A percentile compares a stretch with the other conserved stretches of the same genome.
Evolutionary conservation across 2,888 invertebrate genomes (phyloP).

Genomic region (Caenorhabditis uteleia): DNA sequence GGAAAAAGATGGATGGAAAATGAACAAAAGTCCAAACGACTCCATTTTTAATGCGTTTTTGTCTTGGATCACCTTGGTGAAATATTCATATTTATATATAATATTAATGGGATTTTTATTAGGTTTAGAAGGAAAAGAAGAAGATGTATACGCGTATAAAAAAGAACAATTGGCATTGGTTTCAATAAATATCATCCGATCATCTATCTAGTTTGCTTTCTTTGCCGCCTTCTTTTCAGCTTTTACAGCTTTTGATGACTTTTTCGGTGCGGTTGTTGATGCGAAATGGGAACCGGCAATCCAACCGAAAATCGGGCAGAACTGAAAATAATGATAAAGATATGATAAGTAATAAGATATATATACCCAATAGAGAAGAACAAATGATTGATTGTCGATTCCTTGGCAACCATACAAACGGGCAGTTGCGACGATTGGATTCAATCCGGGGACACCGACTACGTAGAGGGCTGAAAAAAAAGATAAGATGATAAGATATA

Average conservation of each 20-base stretch:
- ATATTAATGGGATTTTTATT: neutral
- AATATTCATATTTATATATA: too few species aligned
- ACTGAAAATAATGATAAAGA: conserved; percentile 9
- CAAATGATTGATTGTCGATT: conserved; percentile 59
- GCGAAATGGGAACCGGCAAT: conserved; percentile 20
- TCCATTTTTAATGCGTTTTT: too few species aligned
- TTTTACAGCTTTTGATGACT: conserved; percentile 10
- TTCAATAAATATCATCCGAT: too few species aligned
- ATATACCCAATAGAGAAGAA: conserved; percentile 60
- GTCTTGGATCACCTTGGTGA: too few species aligned
- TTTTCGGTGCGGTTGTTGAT: conserved; percentile 7
- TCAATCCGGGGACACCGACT: conserved; percentile 66
- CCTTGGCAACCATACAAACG: conserved; percentile 62
- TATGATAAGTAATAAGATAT: conserved; percentile 9
- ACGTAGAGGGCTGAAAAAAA: conserved; percentile 53
- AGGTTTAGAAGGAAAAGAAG: neutral
- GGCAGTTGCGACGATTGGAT: conserved; percentile 62
- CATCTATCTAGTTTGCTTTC: too few species aligned
- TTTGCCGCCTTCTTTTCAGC: conserved; percentile 16
- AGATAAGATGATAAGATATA: too few species aligned
- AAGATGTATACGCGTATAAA: neutral
- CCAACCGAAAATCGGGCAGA: conserved; percentile 41
- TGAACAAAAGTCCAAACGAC: too few species aligned
- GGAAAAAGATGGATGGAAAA: too few species aligned
- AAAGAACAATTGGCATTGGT: neutral